Evolutionary conservation across 30 jellyfish, hydroid and myxozoan genomes (phyloP), one percentile per base, ranked within the genome.

Genomic region (Turritopsis dohrnii): DNA sequence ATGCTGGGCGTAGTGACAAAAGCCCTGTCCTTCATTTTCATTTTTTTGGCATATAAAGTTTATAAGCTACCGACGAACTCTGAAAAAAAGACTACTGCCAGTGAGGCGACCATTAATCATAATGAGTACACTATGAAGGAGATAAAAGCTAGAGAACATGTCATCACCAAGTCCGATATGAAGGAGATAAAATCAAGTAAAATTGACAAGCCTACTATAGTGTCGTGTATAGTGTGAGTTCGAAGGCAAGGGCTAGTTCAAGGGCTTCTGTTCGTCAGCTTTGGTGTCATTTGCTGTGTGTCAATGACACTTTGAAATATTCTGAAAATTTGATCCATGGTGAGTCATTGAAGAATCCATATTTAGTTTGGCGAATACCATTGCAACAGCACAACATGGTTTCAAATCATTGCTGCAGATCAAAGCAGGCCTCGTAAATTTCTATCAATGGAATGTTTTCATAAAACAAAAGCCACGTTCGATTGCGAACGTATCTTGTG

Each of bases 1-100:
- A 31, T 71, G 30, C 75, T 92, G 71, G 98, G 95, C 8, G 96
- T 85, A 18, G 13, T 89, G 25, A 76, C 88, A 81, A 92, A 92
- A 85, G 85, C 88, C 65, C 82, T 92, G n/a, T 88, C 98, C 0
- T 84, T 84, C 65, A 0, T 85, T 26, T 87, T 92, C 52, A 25
- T 92, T 26, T 66, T 80, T 52, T 74, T 88, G 83, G 96, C 98
- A 1, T 88, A 80, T 60, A 87, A 82, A 53, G 74, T 80, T 25
- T 92, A 92, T 83, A 72, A 30, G 41, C 89, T 90, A 1, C 98
- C 53, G 23, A 81, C 19, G 71, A 53, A 24, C 80, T 26, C 84
- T 71, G 66, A 25, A 22, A 30, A 74, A 25, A 26, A 30, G 13
- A 74, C 18, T 29, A 30, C 8, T 74, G 81, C n/a, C n/a, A 69